These are phyloP conservation scores for Odontamblyopus rebecca DNA, from an alignment of 2,797 vertebrate genomes.

Conservation along the genomic window DNA sequence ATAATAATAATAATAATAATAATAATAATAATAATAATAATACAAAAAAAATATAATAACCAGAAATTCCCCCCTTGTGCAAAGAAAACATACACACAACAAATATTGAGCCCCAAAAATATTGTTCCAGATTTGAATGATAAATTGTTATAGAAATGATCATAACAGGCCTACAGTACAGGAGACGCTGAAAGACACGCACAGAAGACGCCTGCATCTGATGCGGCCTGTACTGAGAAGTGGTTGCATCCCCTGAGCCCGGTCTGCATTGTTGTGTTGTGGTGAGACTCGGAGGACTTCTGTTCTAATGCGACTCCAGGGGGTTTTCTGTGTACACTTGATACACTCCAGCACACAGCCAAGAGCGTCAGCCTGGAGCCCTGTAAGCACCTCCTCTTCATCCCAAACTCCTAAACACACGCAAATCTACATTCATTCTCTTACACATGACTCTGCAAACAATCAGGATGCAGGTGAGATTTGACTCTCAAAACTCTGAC, in stretches of 20 bases:
- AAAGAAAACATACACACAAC: too few species aligned
- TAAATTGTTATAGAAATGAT: too few species aligned
- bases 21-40: too few species aligned
- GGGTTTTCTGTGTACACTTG: conserved; percentile 8
- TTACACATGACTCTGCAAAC: background rate
- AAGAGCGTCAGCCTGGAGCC: conserved; percentile 1
- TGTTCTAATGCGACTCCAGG: conserved; percentile 40
- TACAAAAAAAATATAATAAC: too few species aligned
- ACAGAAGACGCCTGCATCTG: background rate
- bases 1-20: too few species aligned
- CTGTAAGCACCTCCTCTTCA: background rate
- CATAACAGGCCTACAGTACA: too few species aligned
- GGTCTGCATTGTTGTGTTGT: conserved; percentile 23
- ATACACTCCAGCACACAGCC: conserved; percentile 6
- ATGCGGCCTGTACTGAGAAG: conserved; percentile 12
- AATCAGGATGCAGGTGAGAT: background rate
- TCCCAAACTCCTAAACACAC: background rate
- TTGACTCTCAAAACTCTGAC: background rate
- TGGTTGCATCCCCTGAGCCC: conserved; percentile 31
- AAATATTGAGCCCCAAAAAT: too few species aligned
- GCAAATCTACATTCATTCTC: background rate
- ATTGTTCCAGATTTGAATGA: too few species aligned
- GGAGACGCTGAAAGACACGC: too few species aligned
- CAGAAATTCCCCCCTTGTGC: too few species aligned
- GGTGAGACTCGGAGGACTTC: conserved; percentile 34